Percentiles rank a stretch among this genome's conserved stretches.
Evolutionary conservation across 2,888 invertebrate genomes (phyloP).

Genomic region (Invenusta paracnida): DNA sequence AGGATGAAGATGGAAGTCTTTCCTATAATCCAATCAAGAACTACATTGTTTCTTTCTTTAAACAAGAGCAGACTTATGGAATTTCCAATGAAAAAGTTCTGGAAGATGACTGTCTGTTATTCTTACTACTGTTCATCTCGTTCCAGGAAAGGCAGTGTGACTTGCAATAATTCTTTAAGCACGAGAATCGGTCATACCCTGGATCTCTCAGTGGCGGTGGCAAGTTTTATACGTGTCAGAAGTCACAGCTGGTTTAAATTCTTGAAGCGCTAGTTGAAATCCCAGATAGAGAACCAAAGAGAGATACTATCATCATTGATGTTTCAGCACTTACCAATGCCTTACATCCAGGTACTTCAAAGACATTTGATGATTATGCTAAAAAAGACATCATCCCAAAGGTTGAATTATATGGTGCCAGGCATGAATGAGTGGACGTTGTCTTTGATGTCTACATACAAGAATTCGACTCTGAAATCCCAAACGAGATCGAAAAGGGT

Average conservation of each 20-base stretch:
- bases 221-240: conserved; percentile 44
- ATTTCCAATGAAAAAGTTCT: neutral
- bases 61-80: neutral
- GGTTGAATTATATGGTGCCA: conserved; percentile 33
- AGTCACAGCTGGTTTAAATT: conserved; percentile 44
- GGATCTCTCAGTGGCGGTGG: conserved; percentile 33
- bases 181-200: conserved; percentile 12
- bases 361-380: conserved; percentile 46
- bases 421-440: conserved; percentile 37
- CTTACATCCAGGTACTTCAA: conserved; percentile 38
- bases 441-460: conserved; percentile 37
- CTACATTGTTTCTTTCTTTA: neutral
- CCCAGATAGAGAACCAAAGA: conserved; percentile 41
- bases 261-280: conserved; percentile 38
- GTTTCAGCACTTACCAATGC: conserved; percentile 44
- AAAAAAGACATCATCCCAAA: conserved; percentile 41
- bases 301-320: conserved; percentile 45
- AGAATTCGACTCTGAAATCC: conserved; percentile 35
- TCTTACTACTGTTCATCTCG: neutral
- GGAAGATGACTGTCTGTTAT: neutral
- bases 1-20: neutral
- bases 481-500: conserved; percentile 45
- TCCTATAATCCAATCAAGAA: neutral
- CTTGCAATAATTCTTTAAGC: conserved; percentile 25
- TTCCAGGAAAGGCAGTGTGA: neutral